A percentile compares a stretch with the other conserved stretches of the same genome.
These are phyloP conservation scores for Halocaridina rubra DNA, from an alignment of 2,888 invertebrate species.

Conservation along the genomic window DNA sequence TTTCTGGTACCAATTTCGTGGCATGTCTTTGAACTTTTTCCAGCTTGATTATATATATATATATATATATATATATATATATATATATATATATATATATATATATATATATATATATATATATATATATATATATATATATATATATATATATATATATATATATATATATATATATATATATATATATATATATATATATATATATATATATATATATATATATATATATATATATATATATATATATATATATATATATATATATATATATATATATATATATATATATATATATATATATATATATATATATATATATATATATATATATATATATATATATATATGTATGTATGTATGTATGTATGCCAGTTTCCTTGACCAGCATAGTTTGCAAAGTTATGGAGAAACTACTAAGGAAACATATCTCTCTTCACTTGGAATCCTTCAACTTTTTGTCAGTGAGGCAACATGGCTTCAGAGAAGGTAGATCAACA, in stretches of 20 bases:
- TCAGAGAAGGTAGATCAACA: no score
- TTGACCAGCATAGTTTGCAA: no score
- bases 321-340: slow-evolving; percentile 16
- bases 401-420: no score
- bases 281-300: slow-evolving; percentile 6
- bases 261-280: neutral
- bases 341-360: neutral
- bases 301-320: neutral
- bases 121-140: neutral
- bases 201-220: no score
- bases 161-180: neutral
- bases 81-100: neutral
- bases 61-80: neutral
- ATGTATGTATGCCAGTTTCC: no score
- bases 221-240: neutral
- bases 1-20: no score
- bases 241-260: neutral
- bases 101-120: slow-evolving; percentile 2
- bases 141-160: neutral
- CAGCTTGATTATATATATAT: neutral
- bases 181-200: no score
- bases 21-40: no score
- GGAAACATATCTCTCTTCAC: no score
- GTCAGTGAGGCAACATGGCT: no score
- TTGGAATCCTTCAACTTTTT: no score